Evolutionary conservation across 2,888 invertebrate genomes (phyloP).

Genomic region (Melitaea athalia): DNA sequence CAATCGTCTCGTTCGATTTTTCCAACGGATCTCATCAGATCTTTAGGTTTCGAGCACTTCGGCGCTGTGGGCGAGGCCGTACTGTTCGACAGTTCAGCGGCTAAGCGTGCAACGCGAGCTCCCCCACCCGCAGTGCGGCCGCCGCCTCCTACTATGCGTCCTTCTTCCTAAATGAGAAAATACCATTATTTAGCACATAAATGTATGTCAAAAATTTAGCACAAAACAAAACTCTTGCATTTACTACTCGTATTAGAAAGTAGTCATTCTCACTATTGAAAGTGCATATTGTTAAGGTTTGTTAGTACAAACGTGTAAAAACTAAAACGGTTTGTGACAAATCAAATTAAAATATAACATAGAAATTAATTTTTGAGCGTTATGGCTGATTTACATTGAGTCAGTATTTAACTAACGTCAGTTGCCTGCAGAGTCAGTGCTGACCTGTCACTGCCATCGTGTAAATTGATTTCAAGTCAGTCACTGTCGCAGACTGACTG

Average conservation of each 20-base stretch:
- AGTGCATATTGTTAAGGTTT: conserved; percentile 3
- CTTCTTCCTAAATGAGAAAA: conserved; percentile 61
- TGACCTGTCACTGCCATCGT: too few species aligned
- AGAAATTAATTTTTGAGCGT: too few species aligned
- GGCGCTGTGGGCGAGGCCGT: conserved; percentile 81
- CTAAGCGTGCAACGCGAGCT: conserved; percentile 68
- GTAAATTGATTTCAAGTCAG: too few species aligned
- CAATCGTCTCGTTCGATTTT: conserved; percentile 94
- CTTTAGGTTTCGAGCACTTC: conserved; percentile 86
- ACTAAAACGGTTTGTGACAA: not conserved
- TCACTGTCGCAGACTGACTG: too few species aligned
- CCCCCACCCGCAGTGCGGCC: conserved; percentile 60
- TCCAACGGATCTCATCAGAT: conserved; percentile 92
- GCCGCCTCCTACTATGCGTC: conserved; percentile 65
- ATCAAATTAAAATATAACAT: too few species aligned
- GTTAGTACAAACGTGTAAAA: conserved; percentile 9
- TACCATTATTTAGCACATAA: not conserved
- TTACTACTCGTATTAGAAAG: not conserved
- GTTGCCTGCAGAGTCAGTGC: too few species aligned
- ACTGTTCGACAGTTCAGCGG: conserved; percentile 89
- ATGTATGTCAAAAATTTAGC: too few species aligned
- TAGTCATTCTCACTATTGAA: not conserved
- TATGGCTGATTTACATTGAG: too few species aligned
- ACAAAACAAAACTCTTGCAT: not conserved
- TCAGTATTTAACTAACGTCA: too few species aligned